Base-by-base conservation (phyloP, 1,140 invertebrate species). In the Lepidurus packardi region DNA sequence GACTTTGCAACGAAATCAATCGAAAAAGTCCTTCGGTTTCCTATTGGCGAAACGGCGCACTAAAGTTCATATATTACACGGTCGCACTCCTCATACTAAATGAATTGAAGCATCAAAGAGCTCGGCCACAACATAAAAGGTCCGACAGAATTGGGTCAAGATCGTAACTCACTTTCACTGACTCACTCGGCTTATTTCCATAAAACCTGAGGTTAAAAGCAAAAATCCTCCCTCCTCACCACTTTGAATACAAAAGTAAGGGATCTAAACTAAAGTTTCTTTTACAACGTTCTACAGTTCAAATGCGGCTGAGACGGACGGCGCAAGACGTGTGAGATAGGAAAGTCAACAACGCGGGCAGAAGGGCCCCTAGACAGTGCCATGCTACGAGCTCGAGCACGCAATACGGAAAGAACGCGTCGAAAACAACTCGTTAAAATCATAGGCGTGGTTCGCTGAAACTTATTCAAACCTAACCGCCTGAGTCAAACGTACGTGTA, bases 161-260 rank as follows among this genome's bases (percentile, higher is more conserved):
- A 65, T 9, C n/a, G 53, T 65, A 65, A 65, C 21, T 65, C 21
- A 65, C 53, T 65, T 65, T 65, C 53, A 65, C 53, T 65, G 16
- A 65, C 53, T 21, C 53, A 65, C 53, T 65, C 53, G 21, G 8
- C 53, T 65, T 21, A 65, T 65, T 65, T 13, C 16, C 53, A 65
- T 65, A 65, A 65, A 65, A 11, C 13, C 53, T 65, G 53, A 65
- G 53, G 8, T 65, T 65, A 65, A 65, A 65, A 65, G 53, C 53
- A 16, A 65, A 65, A 16, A 65, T 9, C 21, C 53, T 34, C 34
- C 34, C 34, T 34, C 3, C 34, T 34, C 34, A 34, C 34, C 34
- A 4, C 34, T 34, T 65, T 65, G 53, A 65, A n/a, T 65, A 65
- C 16, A 4, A 21, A 65, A 65, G 13, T 7, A 65, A 21, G 10